Conservation (phyloP, 53 echinoderm and acorn worm species). For the Holothuria leucospilota region DNA sequence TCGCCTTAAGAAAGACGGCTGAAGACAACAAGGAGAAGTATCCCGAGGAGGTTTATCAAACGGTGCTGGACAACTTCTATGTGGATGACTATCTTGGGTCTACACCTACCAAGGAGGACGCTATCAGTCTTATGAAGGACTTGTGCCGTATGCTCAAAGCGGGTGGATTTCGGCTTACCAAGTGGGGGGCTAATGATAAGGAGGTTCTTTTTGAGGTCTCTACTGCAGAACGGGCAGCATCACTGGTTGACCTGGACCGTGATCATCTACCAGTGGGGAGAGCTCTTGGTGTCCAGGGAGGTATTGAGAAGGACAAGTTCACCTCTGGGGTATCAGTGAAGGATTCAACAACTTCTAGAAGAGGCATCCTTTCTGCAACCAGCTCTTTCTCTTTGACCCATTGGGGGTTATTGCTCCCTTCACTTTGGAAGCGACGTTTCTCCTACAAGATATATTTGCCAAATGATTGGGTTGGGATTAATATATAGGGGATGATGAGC, state of each 20-base stretch:
- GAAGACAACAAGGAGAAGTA: constrained; percentile 34
- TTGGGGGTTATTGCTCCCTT: constrained; percentile 71
- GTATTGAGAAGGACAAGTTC: constrained; percentile 49
- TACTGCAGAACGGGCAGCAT: constrained; percentile 30
- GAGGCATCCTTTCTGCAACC: constrained; percentile 54
- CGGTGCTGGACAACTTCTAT: constrained; percentile 52
- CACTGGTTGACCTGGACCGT: constrained; percentile 51
- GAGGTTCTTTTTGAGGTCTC: constrained; percentile 34
- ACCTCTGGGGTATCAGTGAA: constrained; percentile 50
- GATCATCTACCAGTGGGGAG: constrained; percentile 58
- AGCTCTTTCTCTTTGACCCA: constrained; percentile 65
- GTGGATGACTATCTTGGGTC: constrained; percentile 64
- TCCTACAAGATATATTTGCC: constrained; percentile 59
- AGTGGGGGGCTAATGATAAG: constrained; percentile 31
- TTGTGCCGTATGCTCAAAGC: too few relatives aligned
- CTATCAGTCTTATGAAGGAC: too few relatives aligned
- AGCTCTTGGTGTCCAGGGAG: constrained; percentile 61
- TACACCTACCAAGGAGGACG: too few relatives aligned
- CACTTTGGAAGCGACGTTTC: constrained; percentile 52
- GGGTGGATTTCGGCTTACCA: constrained; percentile 43
- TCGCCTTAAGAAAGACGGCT: constrained; percentile 54
- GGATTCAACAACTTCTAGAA: constrained; percentile 40
- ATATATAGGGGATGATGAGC: constrained; percentile 36
- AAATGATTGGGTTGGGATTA: constrained; percentile 59
- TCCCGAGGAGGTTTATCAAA: constrained; percentile 7